These are phyloP conservation scores for Rhopilema esculentum DNA, from an alignment of 30 jellyfish, hydroid and myxozoan genomes.

Conservation along the genomic window DNA sequence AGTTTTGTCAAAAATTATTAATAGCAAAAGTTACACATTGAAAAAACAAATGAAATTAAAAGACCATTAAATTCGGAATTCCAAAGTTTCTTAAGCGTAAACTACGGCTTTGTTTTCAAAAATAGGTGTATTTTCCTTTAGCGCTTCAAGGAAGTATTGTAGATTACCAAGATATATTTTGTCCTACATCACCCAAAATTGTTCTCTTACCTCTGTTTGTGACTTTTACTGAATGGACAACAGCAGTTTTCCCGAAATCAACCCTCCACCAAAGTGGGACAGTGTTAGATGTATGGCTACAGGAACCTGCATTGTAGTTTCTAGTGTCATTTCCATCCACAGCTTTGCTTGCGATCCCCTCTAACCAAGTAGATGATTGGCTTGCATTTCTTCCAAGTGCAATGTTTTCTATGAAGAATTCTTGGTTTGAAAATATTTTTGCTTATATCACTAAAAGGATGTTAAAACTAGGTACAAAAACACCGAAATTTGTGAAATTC, in stretches of 20 bases:
- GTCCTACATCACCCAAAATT: background rate
- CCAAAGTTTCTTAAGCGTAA: too few species aligned
- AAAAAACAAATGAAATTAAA: too few species aligned
- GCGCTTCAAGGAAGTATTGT: too few species aligned
- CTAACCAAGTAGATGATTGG: background rate
- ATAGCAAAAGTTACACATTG: too few species aligned
- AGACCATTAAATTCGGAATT: too few species aligned
- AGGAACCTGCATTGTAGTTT: background rate
- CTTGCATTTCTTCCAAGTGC: constrained; percentile 44
- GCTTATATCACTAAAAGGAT: background rate
- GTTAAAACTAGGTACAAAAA: too few species aligned
- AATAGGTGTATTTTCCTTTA: too few species aligned
- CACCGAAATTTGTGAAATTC: too few species aligned
- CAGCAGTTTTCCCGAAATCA: constrained; percentile 32
- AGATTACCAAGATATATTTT: too few species aligned
- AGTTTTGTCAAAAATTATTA: too few species aligned
- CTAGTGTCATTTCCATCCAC: constrained; percentile 39
- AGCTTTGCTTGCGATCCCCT: constrained; percentile 24
- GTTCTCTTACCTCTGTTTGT: constrained; percentile 28
- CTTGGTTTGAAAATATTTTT: too few species aligned
- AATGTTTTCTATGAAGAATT: constrained; percentile 16
- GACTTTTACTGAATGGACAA: constrained; percentile 4
- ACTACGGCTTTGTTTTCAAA: too few species aligned
- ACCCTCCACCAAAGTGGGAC: constrained; percentile 33
- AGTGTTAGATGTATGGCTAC: constrained; percentile 1